Conservation (phyloP, 2,113 vertebrate genomes). For the Microcebus ravelobensis region DNA sequence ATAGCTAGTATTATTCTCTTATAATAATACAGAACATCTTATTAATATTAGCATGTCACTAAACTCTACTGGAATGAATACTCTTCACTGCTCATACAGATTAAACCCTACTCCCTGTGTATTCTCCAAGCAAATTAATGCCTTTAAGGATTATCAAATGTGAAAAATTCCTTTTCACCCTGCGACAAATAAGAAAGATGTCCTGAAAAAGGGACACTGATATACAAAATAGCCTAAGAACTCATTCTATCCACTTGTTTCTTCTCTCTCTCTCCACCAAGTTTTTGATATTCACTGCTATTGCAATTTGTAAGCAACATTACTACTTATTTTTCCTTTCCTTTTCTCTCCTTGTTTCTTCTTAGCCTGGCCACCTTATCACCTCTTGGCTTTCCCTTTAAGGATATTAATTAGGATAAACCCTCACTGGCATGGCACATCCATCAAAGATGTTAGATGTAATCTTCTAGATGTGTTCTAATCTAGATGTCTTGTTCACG, state of each 20-base stretch:
- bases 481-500: not conserved
- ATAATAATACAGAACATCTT: not conserved
- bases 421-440: not conserved
- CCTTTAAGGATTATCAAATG: not conserved
- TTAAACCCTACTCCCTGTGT: not conserved
- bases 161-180: not conserved
- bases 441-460: not conserved
- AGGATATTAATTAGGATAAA: no score
- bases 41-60: not conserved
- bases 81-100: not conserved
- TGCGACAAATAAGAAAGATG: not conserved
- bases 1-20: not conserved
- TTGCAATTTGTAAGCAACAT: not conserved
- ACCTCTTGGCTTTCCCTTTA: no score
- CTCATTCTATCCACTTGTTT: not conserved
- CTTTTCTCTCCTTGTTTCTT: not conserved
- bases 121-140: not conserved
- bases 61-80: constrained; percentile 1
- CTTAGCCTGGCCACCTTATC: not conserved
- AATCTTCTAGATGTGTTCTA: not conserved
- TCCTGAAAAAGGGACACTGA: not conserved
- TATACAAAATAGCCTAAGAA: not conserved
- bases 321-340: not conserved
- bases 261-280: not conserved
- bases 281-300: not conserved